A percentile compares a stretch with the other conserved stretches of the same genome.
Evolutionary conservation across 2,113 vertebrate species (phyloP).

Genomic region (Cyanoliseus patagonus): DNA sequence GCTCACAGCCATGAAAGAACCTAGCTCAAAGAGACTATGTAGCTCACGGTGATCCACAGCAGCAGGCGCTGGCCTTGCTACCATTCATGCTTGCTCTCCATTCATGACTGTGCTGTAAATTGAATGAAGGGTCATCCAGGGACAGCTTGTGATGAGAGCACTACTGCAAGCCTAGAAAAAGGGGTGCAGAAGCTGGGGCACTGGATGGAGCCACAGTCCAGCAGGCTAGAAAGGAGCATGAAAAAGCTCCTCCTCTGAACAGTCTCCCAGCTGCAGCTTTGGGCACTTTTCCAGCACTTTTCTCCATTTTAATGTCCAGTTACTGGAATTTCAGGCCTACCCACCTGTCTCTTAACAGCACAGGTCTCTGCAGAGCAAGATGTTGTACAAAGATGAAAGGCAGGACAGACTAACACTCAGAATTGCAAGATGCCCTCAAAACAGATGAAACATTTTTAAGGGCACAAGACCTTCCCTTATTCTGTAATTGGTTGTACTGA

Average conservation of each 20-base stretch:
- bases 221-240: neutral
- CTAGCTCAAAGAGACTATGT: neutral
- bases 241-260: neutral
- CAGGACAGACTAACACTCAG: neutral
- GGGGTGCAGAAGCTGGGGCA: neutral
- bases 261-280: neutral
- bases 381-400: neutral
- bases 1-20: neutral
- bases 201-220: neutral
- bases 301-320: neutral
- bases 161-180: neutral
- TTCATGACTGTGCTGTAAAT: neutral
- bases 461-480: rapidly evolving
- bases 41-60: rapidly evolving
- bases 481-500: neutral
- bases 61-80: neutral
- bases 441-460: neutral
- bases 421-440: neutral
- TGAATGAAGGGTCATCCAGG: neutral
- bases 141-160: neutral
- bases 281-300: neutral
- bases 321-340: neutral
- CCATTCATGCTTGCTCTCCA: neutral
- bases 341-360: neutral
- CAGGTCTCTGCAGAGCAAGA: neutral